Evolutionary conservation across 2,888 invertebrate genomes (phyloP).

Genomic region (Monoplex corrugatus): DNA sequence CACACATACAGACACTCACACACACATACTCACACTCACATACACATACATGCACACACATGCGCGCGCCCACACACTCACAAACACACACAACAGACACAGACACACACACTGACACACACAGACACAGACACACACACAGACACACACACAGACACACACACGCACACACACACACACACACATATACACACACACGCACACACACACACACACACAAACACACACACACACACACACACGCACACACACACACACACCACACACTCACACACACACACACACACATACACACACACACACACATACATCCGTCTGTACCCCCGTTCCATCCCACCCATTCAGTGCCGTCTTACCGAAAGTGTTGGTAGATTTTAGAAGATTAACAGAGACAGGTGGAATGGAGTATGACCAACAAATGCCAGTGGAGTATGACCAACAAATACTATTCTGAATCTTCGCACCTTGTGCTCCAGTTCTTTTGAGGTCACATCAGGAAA

Average conservation of each 20-base stretch:
- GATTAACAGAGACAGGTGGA: no score
- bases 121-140: constrained; percentile 20
- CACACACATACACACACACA: not conserved
- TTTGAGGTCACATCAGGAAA: no score
- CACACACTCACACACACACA: not conserved
- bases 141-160: not conserved
- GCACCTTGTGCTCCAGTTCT: no score
- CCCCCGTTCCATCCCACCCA: not conserved
- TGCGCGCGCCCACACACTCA: not conserved
- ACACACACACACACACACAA: not conserved
- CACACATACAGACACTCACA: no score
- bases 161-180: not conserved
- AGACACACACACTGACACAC: not conserved
- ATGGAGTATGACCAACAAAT: no score
- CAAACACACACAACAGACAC: not conserved
- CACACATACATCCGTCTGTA: not conserved
- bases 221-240: not conserved
- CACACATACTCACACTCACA: not conserved
- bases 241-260: not conserved
- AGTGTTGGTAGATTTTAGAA: no score
- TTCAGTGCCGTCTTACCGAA: no score
- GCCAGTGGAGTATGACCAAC: no score
- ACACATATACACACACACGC: not conserved
- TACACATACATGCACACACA: not conserved
- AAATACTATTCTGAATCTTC: no score